Evolutionary conservation across 2,113 vertebrate genomes (phyloP).

Genomic region (Thermophis baileyi): DNA sequence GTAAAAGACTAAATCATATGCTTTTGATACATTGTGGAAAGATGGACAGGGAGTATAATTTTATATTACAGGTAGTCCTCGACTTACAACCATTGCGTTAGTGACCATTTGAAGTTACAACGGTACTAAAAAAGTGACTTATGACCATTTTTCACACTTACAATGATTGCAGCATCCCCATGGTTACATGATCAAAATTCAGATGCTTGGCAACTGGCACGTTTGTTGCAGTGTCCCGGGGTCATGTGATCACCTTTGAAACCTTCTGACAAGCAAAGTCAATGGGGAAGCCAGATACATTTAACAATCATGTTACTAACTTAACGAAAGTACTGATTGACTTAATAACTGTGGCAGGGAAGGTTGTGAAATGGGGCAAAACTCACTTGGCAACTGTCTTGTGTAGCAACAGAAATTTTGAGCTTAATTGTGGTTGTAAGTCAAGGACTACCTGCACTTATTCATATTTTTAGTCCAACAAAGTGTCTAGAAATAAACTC

Average conservation of each 20-base stretch:
- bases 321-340: neutral
- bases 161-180: neutral
- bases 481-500: neutral
- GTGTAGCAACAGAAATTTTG: neutral
- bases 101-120: neutral
- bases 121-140: neutral
- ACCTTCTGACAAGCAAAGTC: neutral
- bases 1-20: neutral
- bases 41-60: neutral
- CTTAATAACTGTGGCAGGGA: neutral
- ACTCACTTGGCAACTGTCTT: neutral
- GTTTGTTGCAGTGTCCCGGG: neutral
- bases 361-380: neutral
- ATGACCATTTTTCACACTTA: neutral
- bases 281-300: neutral
- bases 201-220: neutral
- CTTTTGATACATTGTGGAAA: neutral
- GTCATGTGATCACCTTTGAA: no score
- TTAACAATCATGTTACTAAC: neutral
- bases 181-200: neutral
- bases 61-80: neutral
- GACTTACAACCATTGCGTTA: neutral
- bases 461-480: neutral
- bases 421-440: neutral
- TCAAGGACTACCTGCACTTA: neutral